Base-by-base conservation (phyloP, 2,113 vertebrate species). In the Brachypteracias leptosomus region DNA sequence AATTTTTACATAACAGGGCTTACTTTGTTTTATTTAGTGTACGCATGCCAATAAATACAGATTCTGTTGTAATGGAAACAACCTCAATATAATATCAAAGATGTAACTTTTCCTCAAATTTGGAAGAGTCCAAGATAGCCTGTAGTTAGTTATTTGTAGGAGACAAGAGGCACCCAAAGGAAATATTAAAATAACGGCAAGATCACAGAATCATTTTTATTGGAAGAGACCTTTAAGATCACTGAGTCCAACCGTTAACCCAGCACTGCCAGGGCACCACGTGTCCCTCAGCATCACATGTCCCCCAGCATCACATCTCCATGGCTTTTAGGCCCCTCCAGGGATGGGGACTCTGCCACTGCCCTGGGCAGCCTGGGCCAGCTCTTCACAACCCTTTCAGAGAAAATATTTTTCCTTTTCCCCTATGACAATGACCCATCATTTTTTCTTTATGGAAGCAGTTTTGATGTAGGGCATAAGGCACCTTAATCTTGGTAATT, bases 271-370 rank as follows among this genome's bases (percentile, higher is more conserved):
- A 62, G 76, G 25, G 11, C 67, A n/a, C 12, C 40, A n/a, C 31
- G 15, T 6, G 7, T 66, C 47, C 42, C 3, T 2, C 31, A 58
- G 24, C 12, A 40, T 33, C 36, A 47, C 10, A 52, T 40, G 33
- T 40, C 33, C 40, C n/a, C n/a, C n/a, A n/a, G n/a, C 12, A 40
- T 33, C 36, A 47, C 10, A 52, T 40, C 35, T 40, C 33, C 40
- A 13, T 0, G 0, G 20, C 11, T 66, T 66, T 28, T 33, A 61
- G 85, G 38, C 7, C 54, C 6, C n/a, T 58, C 13, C 62, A 59
- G 62, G 16, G 20, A 11, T 29, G 1, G 0, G 21, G 19, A 59
- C 10, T 36, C 57, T 33, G 29, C 16, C 52, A n/a, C 11, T 55
- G 54, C 16, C 52, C 33, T 62, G 13, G 7, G 18, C 9, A 85